Evolutionary conservation across 2,797 vertebrate species (phyloP).

Genomic region (Lycodopsis pacificus): DNA sequence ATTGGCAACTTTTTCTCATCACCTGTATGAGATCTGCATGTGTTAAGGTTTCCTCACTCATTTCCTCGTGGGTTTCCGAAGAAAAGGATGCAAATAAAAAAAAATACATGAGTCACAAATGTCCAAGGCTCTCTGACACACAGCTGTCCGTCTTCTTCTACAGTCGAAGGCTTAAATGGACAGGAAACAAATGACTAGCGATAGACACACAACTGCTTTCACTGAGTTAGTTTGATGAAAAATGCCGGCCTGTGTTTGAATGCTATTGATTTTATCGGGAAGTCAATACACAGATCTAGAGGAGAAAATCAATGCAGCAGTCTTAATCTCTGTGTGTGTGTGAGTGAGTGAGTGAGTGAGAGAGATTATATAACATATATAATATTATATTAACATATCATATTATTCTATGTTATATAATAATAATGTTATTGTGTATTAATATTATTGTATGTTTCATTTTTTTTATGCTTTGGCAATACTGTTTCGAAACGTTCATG

Average conservation of each 20-base stretch:
- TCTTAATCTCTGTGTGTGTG: neutral
- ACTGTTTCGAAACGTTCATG: no score
- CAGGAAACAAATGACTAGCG: neutral
- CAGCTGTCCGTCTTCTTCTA: neutral
- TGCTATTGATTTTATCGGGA: neutral
- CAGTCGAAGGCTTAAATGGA: neutral
- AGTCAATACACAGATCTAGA: neutral
- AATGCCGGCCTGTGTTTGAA: slow-evolving; percentile 1
- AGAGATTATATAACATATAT: neutral
- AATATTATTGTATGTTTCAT: no score
- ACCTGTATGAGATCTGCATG: neutral
- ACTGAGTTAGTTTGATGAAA: neutral
- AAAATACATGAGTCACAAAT: neutral
- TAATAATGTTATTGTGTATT: no score
- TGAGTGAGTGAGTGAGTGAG: slow-evolving; percentile 3
- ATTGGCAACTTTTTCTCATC: neutral
- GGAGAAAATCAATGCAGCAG: neutral
- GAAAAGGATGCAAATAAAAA: slow-evolving; percentile 1
- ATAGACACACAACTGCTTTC: neutral
- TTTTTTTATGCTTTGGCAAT: no score
- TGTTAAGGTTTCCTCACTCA: neutral
- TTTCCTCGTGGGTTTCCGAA: neutral
- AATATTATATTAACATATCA: no score
- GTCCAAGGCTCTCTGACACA: neutral
- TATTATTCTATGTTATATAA: no score